A percentile compares a stretch with the other conserved stretches of the same genome.
Conservation (phyloP, 2,113 vertebrate genomes). For the Chloroceryle aenea region DNA sequence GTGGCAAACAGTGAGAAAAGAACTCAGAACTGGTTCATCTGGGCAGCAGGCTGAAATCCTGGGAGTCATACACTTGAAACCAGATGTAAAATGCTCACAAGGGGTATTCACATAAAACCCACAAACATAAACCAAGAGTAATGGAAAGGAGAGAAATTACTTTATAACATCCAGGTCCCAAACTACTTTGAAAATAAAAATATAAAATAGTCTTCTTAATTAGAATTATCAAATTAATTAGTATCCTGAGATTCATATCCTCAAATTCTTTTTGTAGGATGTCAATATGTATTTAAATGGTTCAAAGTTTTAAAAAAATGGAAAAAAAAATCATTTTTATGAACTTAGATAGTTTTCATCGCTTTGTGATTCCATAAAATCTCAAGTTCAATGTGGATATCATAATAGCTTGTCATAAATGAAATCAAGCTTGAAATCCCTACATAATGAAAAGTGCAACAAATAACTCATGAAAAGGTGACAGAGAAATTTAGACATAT, state of each 20-base stretch:
- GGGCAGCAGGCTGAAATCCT: not conserved
- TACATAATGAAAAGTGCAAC: not conserved
- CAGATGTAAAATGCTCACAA: not conserved
- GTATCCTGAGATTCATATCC: not conserved
- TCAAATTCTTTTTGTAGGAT: not conserved
- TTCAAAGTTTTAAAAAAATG: not conserved
- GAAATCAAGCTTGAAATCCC: conserved; percentile 23
- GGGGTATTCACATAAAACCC: not conserved
- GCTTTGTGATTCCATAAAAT: not conserved
- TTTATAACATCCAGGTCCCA: not conserved
- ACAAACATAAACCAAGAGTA: not conserved
- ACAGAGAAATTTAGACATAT: not conserved
- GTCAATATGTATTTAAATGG: not conserved
- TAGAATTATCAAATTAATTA: not conserved
- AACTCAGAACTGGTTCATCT: not conserved
- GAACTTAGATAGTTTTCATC: not conserved
- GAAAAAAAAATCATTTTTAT: not conserved
- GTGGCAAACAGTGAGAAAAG: not conserved
- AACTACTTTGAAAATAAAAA: not conserved
- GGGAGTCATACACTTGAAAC: not conserved
- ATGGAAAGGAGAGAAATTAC: not conserved
- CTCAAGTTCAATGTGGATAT: not conserved
- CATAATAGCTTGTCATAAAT: not conserved
- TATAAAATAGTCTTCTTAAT: not conserved
- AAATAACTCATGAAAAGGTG: conserved; percentile 3